phyloP scores from a whole-genome alignment of 1,140 invertebrate genomes.

The Caenorhabditis brenneri region DNA sequence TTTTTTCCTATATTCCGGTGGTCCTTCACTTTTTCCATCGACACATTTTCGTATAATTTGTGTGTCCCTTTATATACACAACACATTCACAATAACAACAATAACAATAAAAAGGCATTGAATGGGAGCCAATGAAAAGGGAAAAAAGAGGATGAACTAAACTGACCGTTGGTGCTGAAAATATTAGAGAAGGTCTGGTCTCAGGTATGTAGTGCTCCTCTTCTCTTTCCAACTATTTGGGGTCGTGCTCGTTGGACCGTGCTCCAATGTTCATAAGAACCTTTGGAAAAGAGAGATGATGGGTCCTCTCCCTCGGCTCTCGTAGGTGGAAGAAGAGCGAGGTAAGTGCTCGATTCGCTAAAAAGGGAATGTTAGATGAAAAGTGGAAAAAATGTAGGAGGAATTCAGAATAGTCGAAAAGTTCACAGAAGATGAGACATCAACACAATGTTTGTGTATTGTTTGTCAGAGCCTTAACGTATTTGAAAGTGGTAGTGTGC shows the following conservation, averaged over 20 bases:
- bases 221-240: neutral
- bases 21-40: neutral
- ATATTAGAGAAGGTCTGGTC: neutral
- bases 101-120: too few relatives aligned
- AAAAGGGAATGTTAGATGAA: neutral
- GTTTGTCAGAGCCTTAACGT: neutral
- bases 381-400: neutral
- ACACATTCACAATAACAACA: neutral
- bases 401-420: neutral
- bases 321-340: slow-evolving; percentile 31
- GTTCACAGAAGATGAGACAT: slow-evolving; percentile 13
- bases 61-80: neutral
- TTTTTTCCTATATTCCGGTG: neutral
- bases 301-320: slow-evolving; percentile 10
- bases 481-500: neutral
- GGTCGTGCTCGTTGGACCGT: slow-evolving; percentile 37
- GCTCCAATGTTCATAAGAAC: slow-evolving; percentile 42
- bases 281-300: slow-evolving; percentile 25
- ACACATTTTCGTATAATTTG: slow-evolving; percentile 15
- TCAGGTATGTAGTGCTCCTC: neutral
- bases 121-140: neutral
- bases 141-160: neutral
- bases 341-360: slow-evolving; percentile 30
- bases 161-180: neutral
- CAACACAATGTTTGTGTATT: neutral